Percentiles rank a stretch among this genome's conserved stretches.
phyloP scores from a whole-genome alignment of 2,888 invertebrate genomes.

The Nomada ruficornis region DNA sequence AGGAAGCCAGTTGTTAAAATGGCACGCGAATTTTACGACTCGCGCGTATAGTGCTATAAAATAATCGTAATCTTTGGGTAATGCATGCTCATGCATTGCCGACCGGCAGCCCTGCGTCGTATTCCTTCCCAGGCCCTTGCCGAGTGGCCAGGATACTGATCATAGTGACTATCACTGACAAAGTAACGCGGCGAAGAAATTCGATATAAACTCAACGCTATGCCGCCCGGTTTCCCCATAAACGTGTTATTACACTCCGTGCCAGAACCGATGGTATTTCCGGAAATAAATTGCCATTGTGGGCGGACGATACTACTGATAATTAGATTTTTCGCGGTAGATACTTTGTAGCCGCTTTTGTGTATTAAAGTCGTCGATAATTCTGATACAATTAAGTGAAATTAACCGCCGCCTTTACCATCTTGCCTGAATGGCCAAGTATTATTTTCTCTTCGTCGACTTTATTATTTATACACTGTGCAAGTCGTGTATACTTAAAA shows the following conservation, averaged over 20 bases:
- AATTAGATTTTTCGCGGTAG: conserved; percentile 26
- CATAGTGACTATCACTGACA: conserved; percentile 61
- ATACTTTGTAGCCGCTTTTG: background rate
- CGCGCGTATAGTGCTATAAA: conserved; percentile 71
- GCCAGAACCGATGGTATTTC: conserved; percentile 35
- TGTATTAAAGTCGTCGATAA: too few species aligned
- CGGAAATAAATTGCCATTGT: conserved; percentile 59
- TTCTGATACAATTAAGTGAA: too few species aligned
- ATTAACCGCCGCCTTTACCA: too few species aligned
- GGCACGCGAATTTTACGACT: conserved; percentile 74
- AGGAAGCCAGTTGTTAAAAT: conserved; percentile 75
- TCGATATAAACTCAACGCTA: conserved; percentile 62
- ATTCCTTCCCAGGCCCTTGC: conserved; percentile 24
- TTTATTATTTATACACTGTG: too few species aligned
- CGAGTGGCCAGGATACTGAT: conserved; percentile 30
- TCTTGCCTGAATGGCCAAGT: too few species aligned
- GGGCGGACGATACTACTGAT: conserved; percentile 6
- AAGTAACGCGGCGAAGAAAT: conserved; percentile 63
- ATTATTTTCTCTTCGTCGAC: too few species aligned
- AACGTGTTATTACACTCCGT: conserved; percentile 60
- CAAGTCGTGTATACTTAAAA: background rate
- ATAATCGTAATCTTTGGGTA: conserved; percentile 73
- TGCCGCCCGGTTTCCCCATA: conserved; percentile 52
- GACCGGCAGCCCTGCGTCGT: conserved; percentile 65
- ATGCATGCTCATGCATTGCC: conserved; percentile 70